Base-by-base conservation (phyloP, 2,888 invertebrate genomes). In the Phengaris arion region DNA sequence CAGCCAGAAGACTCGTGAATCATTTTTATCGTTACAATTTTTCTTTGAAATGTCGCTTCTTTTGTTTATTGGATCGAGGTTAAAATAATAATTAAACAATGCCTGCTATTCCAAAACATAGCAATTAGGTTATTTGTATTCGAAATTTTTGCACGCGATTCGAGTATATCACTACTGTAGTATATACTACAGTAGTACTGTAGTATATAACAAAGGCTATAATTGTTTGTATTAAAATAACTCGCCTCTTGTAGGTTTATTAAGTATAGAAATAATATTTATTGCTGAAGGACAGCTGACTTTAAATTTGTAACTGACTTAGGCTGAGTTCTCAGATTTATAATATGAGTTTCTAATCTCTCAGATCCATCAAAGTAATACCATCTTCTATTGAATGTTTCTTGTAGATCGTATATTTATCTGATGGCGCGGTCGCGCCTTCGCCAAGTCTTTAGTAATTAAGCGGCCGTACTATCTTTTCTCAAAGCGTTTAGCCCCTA, bases 91-190 rank as follows among this genome's bases (percentile, higher is more conserved):
- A 74, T 6, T 74, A 74, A 74, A 57, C 74, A 57, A 59, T 72
- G 69, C 52, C 35, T n/a, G 57, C 7, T 48, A 45, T 48, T 57
- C 55, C 74, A 57, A 74, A 57, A 57, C 74, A 57, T 45, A n/a
- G 55, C 15, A 46, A 74, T 74, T 74, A 46, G 48, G 59, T 70
- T 70, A 69, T n/a, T 48, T 8, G 57, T 59, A 57, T 74, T 57
- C 9, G 13, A 55, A 74, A 46, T 74, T 74, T 74, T 74, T 74
- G 55, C 74, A 54, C 57, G 57, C 74, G 46, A 73, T 64, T 35
- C 55, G 6, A 22, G 54, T 73, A 81, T 79, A 78, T 83, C 83
- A 75, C 57, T 57, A 9, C 55, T 70, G 54, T 74, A 59, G 51
- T 74, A 52, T 75, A 70, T 75, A n/a, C n/a, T n/a, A n/a, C n/a